Evolutionary conservation across 1,140 invertebrate species (phyloP).

Genomic region (Nasonia giraulti): DNA sequence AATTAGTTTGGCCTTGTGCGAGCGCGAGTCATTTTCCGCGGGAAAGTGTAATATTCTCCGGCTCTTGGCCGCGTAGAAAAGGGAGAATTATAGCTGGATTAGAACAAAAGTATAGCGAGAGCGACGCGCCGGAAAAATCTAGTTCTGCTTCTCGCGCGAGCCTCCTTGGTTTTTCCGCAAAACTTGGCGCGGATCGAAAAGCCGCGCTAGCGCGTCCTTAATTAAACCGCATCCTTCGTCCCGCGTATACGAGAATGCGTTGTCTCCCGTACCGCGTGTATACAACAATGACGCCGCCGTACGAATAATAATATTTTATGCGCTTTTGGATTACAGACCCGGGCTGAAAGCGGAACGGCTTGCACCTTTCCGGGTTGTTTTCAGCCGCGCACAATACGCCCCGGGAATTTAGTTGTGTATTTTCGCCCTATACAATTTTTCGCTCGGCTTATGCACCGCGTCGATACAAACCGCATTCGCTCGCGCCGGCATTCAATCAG

Average conservation of each 20-base stretch:
- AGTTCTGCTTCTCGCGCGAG: not conserved
- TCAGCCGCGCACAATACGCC: not conserved
- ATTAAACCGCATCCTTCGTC: conserved; percentile 21
- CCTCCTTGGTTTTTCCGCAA: conserved; percentile 5
- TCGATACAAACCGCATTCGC: not conserved
- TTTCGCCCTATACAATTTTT: not conserved
- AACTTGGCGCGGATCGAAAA: conserved; percentile 29
- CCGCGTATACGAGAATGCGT: not conserved
- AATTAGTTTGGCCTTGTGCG: conserved; percentile 51
- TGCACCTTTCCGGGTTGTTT: not conserved
- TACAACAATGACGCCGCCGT: conserved; percentile 8
- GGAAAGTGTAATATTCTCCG: conserved; percentile 50
- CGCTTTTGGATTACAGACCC: not conserved
- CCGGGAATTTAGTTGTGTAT: not conserved
- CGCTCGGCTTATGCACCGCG: no score
- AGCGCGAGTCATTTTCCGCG: conserved; percentile 43
- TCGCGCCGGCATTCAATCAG: not conserved
- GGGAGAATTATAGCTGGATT: conserved; percentile 48
- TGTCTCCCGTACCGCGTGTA: not conserved
- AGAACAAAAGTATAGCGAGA: conserved; percentile 47
- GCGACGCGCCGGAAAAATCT: conserved; percentile 30
- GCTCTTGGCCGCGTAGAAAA: conserved; percentile 15
- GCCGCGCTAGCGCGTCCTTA: conserved; percentile 12
- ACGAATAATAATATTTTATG: conserved; percentile 37
- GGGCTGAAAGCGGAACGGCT: no score